Evolutionary conservation across 2,888 invertebrate genomes (phyloP), one percentile per base, ranked within the genome.

Genomic region (Apoda limacodes): DNA sequence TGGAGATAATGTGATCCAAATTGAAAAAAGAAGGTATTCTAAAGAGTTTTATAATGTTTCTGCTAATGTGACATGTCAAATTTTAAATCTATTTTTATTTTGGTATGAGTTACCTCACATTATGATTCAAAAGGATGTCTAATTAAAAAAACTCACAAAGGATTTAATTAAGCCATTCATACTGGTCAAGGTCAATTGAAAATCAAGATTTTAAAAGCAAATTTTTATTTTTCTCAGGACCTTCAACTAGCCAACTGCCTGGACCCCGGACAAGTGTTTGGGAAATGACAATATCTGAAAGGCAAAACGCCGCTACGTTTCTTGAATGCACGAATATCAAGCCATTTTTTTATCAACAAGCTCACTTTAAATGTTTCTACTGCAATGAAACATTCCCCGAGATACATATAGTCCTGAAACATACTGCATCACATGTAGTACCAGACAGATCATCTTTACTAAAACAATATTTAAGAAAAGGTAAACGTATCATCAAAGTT

Each of bases 241-340:
- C 46, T 35, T 43, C 54, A 32, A 45, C 40, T 36, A 49, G 40
- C 39, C 56, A 53, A 31, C 60, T 49, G 31, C 47, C 52, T n/a
- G 60, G 65, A 2, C 59, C 70, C 22, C 51, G 63, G 33, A 70
- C 74, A 20, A 76, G 75, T 48, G 50, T 74, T 23, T 80, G 78
- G 78, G 75, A 76, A 66, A 72, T 76, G 78, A 78, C 78, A 2
- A 58, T 67, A 48, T 65, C 69, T 14, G 78, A 78, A 45, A 49
- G 78, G 26, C 63, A 72, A 42, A 78, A 78, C 42, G 78, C 76
- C 5, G 76, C 78, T 0, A 69, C 68, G 0, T 72, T 76, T 43
- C 43, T 80, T 14, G 71, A 76, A 40, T 51, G 40, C 43, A 75
- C 76, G 0, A 71, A 70, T 2, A 53, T 72, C 39, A 69, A 60